Conservation (phyloP, 2,888 invertebrate genomes). For the Temnothorax rugatulus region DNA sequence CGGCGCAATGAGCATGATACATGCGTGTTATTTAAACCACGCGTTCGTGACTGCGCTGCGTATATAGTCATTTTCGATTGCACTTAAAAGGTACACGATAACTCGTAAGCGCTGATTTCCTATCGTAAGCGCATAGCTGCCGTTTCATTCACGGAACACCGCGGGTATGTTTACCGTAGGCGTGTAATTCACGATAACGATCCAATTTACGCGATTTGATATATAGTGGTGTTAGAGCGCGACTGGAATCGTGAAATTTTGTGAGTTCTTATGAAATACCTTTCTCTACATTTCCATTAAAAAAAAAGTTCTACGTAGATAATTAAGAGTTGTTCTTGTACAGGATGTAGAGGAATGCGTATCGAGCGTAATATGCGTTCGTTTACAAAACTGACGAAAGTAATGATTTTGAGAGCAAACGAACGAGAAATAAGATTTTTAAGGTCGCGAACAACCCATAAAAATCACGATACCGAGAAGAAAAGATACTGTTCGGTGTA, state of each 20-base stretch:
- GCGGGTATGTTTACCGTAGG: conserved; percentile 22
- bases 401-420: too few relatives aligned
- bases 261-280: not conserved
- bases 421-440: too few relatives aligned
- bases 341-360: not conserved
- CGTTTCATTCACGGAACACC: conserved; percentile 62
- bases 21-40: not conserved
- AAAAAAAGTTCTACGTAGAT: not conserved
- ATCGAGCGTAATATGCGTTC: not conserved
- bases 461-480: not conserved
- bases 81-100: conserved; percentile 59
- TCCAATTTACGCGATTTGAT: conserved; percentile 11
- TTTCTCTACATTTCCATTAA: not conserved
- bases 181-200: conserved; percentile 23
- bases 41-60: conserved; percentile 5
- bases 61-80: conserved; percentile 53
- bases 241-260: not conserved
- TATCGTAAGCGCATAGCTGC: conserved; percentile 41
- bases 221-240: not conserved
- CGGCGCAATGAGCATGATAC: not conserved
- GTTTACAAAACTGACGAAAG: not conserved
- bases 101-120: conserved; percentile 68
- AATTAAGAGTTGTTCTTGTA: not conserved
- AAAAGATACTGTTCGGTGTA: not conserved
- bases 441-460: not conserved